Evolutionary conservation across 2,797 vertebrate genomes (phyloP), one percentile per base, ranked within the genome.

Genomic region (Chelonia mydas): DNA sequence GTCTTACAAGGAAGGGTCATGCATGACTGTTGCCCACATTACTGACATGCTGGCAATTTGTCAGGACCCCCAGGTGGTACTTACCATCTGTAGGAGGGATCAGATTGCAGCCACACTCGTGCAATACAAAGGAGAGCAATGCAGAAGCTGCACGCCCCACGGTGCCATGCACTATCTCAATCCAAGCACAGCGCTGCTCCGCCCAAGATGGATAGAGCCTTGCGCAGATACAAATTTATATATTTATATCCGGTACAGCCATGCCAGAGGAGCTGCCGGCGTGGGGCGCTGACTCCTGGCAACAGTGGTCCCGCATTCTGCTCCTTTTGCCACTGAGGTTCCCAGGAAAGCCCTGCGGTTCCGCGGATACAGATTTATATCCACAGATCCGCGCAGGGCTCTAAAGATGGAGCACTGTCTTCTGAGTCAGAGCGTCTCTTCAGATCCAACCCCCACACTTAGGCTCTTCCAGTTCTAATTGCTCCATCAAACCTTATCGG

Each of bases 141-240:
- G 76, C 65, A 11, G 86, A 57, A 76, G 51, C 83, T 53, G 45
- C 87, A 65, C 23, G 72, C 33, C 37, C 55, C 53, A 0, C 51
- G 12, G 1, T 5, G 0, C 50, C 7, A 6, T 0, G 3, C 0
- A 0, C 28, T 3, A 51, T 1, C 37, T 6, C 12, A 3, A 3
- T 6, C 23, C 9, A 37, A 53, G 68, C 72, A 1, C 41, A 6
- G 81, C 53, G 85, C 78, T 51, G 54, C 50, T 51, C 11, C 11
- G 50, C 15, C 50, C 50, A 51, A 51, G 50, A 15, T 50, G 50
- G 50, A 50, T 15, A 50, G 50, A 50, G 50, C 50, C 50, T 51
- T 51, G 50, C 16, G 16, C 50, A 5, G 15, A 51, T 51, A 51
- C 15, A 51, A 16, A 51, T 51, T 51, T 16, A 5, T 16, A 5